Evolutionary conservation across 2,797 vertebrate genomes (phyloP), one percentile per base, ranked within the genome.

Genomic region (Picus viridis): DNA sequence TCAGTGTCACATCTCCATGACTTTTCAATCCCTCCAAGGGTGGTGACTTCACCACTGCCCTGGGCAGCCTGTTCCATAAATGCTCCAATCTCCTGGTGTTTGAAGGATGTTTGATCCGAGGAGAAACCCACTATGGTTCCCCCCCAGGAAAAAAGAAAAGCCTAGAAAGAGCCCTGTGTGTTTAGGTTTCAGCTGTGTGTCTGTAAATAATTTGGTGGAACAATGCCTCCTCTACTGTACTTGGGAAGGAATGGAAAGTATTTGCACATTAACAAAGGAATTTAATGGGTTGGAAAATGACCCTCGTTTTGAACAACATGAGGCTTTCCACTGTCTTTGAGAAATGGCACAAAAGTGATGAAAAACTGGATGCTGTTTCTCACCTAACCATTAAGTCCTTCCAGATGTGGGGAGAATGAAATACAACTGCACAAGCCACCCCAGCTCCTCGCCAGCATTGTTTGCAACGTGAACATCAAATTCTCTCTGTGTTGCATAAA

Each of bases 261-360:
- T 92, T 84, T 90, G 81, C 88, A 76, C 13, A 58, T 87, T 82
- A 77, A 93, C 89, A 94, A 91, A 94, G 83, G 95, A 62, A 92
- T 93, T 70, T 24, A 79, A 90, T 57, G 88, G 81, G 8, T 83
- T 65, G 83, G 91, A 88, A 88, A 92, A 86, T 18, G 61, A 84
- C 49, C 51, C 19, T 51, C 6, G 2, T 85, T 78, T 29, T 2
- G 15, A 92, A 62, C 69, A 49, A 24, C 22, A 24, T 1, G 36
- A 72, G 68, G 61, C 34, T 93, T 83, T 83, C 73, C 77, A 69
- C 79, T 29, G 58, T 22, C 23, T 19, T 47, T 2, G 74, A 82
- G 88, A 69, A 77, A 75, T 57, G 4, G 1, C 63, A 70, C 71
- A 41, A 23, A 23, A 90, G 85, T 10, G 62, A 26, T 85, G 81